phyloP scores from a whole-genome alignment of 2,888 invertebrate species.

The Neria commutata region DNA sequence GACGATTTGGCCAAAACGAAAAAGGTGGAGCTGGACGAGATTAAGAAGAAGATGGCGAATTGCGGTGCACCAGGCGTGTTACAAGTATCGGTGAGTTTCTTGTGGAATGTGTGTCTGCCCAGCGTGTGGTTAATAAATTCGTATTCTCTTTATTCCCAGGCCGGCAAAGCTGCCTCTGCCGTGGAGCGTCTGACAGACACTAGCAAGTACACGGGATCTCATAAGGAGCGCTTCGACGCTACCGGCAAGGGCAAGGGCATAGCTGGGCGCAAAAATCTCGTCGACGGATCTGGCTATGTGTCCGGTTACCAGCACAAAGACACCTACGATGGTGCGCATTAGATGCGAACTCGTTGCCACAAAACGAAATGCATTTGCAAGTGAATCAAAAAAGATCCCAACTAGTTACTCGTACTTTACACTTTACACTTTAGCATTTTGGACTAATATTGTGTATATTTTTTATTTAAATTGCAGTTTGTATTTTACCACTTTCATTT shows the following conservation, averaged over 20 bases:
- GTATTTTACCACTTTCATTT: conserved; percentile 16
- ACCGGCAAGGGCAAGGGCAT: conserved; percentile 86
- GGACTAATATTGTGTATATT: too few relatives aligned
- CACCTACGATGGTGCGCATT: conserved; percentile 71
- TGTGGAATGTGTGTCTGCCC: neutral
- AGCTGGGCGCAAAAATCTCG: conserved; percentile 77
- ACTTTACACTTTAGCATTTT: neutral
- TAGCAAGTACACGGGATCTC: conserved; percentile 87
- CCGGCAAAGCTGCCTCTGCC: conserved; percentile 51
- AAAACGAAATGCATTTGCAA: neutral
- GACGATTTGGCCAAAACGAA: conserved; percentile 86
- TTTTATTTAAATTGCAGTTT: conserved; percentile 33
- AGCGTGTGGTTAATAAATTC: too few relatives aligned
- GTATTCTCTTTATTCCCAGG: conserved; percentile 2
- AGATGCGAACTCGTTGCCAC: conserved; percentile 23
- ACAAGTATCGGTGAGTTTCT: conserved; percentile 47
- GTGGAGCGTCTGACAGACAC: conserved; percentile 80
- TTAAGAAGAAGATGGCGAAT: conserved; percentile 78
- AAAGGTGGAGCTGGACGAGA: conserved; percentile 78
- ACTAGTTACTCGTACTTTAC: neutral
- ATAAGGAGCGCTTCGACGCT: conserved; percentile 85
- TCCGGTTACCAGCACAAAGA: conserved; percentile 85
- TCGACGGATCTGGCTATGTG: conserved; percentile 80
- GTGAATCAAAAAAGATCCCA: neutral
- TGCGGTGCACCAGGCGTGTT: conserved; percentile 79